Conservation (phyloP, 92 coral and sea anemone genomes). For the Zoanthus sansibaricus region DNA sequence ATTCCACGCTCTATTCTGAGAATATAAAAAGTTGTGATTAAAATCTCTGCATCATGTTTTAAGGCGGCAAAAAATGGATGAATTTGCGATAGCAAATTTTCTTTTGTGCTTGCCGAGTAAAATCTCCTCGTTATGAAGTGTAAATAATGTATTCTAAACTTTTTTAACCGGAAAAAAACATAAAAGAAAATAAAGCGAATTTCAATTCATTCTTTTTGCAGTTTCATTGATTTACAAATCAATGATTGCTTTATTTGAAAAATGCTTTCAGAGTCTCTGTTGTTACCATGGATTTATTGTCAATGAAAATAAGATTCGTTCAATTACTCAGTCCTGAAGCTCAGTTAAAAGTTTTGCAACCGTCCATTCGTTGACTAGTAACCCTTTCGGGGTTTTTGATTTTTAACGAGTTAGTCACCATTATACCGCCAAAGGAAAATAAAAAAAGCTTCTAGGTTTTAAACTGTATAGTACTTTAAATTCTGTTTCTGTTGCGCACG, state of each 20-base stretch:
- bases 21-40: not conserved
- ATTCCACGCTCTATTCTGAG: not conserved
- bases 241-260: not conserved
- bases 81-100: not conserved
- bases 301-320: not conserved
- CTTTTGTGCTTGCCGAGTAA: not conserved
- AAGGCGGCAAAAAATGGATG: not conserved
- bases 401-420: too few relatives aligned
- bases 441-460: too few relatives aligned
- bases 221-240: not conserved
- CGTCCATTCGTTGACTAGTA: too few relatives aligned
- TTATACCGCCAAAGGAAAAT: too few relatives aligned
- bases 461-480: too few relatives aligned
- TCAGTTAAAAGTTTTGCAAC: not conserved
- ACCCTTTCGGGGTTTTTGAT: too few relatives aligned
- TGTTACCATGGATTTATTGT: conserved; percentile 24
- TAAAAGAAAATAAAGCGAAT: too few relatives aligned
- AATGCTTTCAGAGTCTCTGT: conserved; percentile 11
- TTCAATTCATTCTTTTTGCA: conserved; percentile 6
- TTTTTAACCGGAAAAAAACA: not conserved
- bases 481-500: too few relatives aligned
- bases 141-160: not conserved
- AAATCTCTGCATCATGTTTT: not conserved
- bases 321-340: not conserved
- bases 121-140: not conserved